Conservation (phyloP, 1,140 invertebrate genomes). For the Pemphigus obesinymphae region DNA sequence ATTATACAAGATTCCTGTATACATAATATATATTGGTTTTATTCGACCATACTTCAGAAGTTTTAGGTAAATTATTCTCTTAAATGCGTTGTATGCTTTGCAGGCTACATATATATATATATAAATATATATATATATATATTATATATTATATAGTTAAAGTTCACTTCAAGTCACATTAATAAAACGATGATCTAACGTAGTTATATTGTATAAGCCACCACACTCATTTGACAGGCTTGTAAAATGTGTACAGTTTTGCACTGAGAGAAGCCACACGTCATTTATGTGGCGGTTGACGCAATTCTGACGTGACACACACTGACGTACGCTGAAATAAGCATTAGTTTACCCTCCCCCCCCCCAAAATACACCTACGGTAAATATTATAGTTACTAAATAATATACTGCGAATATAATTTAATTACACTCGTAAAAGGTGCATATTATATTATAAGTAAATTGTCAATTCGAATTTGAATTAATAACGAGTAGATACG, state of each 20-base stretch:
- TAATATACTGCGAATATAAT: background rate
- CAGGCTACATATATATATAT: too few species aligned
- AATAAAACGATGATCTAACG: background rate
- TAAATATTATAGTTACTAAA: background rate
- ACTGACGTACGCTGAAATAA: background rate
- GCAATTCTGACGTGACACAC: background rate
- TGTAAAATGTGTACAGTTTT: background rate
- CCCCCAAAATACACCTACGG: background rate
- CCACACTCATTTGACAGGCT: background rate
- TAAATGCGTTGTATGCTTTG: too few species aligned
- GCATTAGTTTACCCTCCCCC: background rate
- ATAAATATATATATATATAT: too few species aligned
- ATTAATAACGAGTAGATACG: too few species aligned
- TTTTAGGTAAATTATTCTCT: background rate
- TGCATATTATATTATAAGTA: too few species aligned
- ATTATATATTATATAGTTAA: background rate
- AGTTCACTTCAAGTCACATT: background rate
- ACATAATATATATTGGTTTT: background rate
- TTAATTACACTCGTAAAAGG: background rate
- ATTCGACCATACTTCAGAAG: background rate
- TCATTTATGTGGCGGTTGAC: slow-evolving; percentile 17
- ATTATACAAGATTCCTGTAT: background rate
- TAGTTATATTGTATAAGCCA: background rate
- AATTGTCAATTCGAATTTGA: too few species aligned
- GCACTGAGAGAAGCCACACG: background rate